Conservation (phyloP, 2,113 vertebrate genomes). For the Chaenocephalus aceratus region DNA sequence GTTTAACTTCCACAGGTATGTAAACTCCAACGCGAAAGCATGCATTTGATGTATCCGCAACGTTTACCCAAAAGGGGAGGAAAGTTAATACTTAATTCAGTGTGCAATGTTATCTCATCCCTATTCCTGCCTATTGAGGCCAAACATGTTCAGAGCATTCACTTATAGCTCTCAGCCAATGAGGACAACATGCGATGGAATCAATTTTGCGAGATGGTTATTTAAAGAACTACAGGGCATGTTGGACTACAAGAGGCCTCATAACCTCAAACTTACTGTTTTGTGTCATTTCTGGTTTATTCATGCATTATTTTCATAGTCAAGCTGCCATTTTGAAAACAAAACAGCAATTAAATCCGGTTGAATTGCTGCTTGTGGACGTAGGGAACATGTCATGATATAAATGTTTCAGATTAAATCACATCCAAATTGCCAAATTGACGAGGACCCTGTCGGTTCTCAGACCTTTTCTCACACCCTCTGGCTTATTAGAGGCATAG, state of each 20-base stretch:
- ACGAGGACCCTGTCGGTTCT: slow-evolving; percentile 44
- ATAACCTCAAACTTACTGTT: slow-evolving; percentile 53
- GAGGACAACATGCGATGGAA: slow-evolving; percentile 22
- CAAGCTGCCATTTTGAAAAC: slow-evolving; percentile 46
- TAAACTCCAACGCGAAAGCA: slow-evolving; percentile 75
- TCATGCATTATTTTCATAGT: slow-evolving; percentile 36
- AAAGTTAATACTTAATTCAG: slow-evolving; percentile 78
- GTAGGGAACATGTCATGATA: slow-evolving; percentile 37
- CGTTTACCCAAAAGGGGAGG: slow-evolving; percentile 74
- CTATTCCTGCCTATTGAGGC: slow-evolving; percentile 48
- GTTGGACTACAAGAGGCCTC: slow-evolving; percentile 25
- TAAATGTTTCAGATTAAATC: slow-evolving; percentile 51
- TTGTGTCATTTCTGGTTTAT: slow-evolving; percentile 53
- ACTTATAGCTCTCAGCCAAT: slow-evolving; percentile 45
- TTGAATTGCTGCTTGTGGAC: slow-evolving; percentile 63
- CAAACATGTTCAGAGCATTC: slow-evolving; percentile 39
- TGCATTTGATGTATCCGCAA: slow-evolving; percentile 77
- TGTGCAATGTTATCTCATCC: slow-evolving; percentile 61
- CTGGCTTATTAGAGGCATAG: slow-evolving; percentile 52
- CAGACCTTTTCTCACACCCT: slow-evolving; percentile 55
- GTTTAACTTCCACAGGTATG: slow-evolving; percentile 79
- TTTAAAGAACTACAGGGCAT: slow-evolving; percentile 36
- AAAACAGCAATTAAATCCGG: slow-evolving; percentile 60
- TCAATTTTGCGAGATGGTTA: slow-evolving; percentile 30
- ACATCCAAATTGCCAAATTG: slow-evolving; percentile 42